Conservation (phyloP, 1,140 invertebrate species). For the Drosophila lacteicornis region DNA sequence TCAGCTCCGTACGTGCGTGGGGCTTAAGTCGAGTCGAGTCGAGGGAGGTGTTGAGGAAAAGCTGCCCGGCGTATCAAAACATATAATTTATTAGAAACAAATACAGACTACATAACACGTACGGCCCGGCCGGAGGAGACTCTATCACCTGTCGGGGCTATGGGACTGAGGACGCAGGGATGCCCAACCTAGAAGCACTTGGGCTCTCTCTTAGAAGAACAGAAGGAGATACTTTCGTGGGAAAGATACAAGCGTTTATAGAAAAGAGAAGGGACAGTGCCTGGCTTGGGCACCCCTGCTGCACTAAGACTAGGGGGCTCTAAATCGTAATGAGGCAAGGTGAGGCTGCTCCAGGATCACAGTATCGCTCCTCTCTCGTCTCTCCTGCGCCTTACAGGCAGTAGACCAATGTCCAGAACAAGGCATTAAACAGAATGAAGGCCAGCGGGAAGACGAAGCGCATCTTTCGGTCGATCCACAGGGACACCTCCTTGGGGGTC, state of each 20-base stretch:
- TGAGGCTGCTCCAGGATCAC: constrained; percentile 54
- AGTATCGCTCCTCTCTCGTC: constrained; percentile 29
- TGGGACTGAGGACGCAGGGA: constrained; percentile 16
- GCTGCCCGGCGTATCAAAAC: constrained; percentile 19
- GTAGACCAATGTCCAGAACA: constrained; percentile 93
- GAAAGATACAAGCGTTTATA: background rate
- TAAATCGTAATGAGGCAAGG: constrained; percentile 31
- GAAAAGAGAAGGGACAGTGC: background rate
- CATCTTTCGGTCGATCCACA: constrained; percentile 92
- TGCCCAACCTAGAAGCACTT: constrained; percentile 3
- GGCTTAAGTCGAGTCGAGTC: constrained; percentile 35
- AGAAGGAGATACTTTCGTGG: constrained; percentile 4
- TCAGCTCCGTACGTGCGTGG: constrained; percentile 71
- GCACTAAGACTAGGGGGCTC: constrained; percentile 15
- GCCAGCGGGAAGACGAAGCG: constrained; percentile 91
- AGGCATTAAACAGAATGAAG: constrained; percentile 92
- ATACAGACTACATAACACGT: constrained; percentile 43
- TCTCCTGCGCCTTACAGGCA: constrained; percentile 54
- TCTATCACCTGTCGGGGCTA: constrained; percentile 31
- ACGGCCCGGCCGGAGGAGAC: background rate
- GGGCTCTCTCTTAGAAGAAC: background rate
- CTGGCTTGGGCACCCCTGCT: constrained; percentile 3
- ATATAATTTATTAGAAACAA: constrained; percentile 58
- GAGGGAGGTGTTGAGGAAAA: constrained; percentile 52
- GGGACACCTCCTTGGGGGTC: constrained; percentile 94